Evolutionary conservation across 2,113 vertebrate species (phyloP), one percentile per base, ranked within the genome.

Genomic region (Scalopus aquaticus): DNA sequence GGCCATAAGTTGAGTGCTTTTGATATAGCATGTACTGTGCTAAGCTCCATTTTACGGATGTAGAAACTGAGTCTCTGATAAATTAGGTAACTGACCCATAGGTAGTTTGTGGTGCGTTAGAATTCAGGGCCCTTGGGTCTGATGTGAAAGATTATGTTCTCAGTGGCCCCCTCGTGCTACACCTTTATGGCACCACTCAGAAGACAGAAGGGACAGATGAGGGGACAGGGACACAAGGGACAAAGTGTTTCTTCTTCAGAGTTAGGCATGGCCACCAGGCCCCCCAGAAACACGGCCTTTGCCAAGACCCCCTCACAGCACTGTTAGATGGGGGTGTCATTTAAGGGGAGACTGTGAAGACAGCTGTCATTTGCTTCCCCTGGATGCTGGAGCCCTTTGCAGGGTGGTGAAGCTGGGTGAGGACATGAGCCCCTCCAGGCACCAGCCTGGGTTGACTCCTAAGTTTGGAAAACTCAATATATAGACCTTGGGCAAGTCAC

Each of bases 331-430:
- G 22, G 30, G 28, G 8, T 30, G 44, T 15, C 24, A 32, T 44
- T 3, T 6, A 12, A 28, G 58, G 62, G 42, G 65, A 54, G 20
- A 62, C 0, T 1, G 2, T 4, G 4, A 51, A 39, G 11, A 22
- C 17, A 22, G 37, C 24, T 0, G 3, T 32, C 37, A 1, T 32
- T 32, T 24, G 35, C 56, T 79, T 69, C 28, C n/a, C 51, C 5
- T 9, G n/a, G 54, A 32, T 17, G 6, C 6, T 19, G 6, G 5
- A 77, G 46, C 12, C 62, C 58, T 88, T 76, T 0, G 0, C 83
- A 73, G 65, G 37, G 13, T 11, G 64, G 32, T 22, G 32, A 60
- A 49, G 49, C 10, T 24, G 8, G 16, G 42, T 28, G 20, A 73
- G 42, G n/a, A 24, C 28, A 9, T 24, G 58, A 37, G 13, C 16